Conservation (phyloP, 30 jellyfish, hydroid and myxozoan species). For the Aurelia aurita region DNA sequence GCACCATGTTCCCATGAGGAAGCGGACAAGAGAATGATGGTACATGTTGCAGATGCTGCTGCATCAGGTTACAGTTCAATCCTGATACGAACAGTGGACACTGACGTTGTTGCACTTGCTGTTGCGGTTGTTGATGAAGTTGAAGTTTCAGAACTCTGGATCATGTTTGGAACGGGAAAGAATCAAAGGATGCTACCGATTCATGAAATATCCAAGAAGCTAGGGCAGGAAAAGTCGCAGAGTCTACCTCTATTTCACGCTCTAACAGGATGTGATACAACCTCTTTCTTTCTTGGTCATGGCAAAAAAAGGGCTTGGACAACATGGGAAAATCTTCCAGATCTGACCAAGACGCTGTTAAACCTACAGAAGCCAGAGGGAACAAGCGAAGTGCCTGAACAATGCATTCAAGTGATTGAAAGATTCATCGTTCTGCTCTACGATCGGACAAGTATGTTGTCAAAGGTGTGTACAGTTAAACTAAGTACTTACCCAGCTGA, state of each 20-base stretch:
- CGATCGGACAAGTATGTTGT: slow-evolving; percentile 46
- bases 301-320: slow-evolving; percentile 58
- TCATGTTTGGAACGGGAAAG: slow-evolving; percentile 46
- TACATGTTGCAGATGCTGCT: too few relatives aligned
- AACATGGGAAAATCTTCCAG: slow-evolving; percentile 42
- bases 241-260: slow-evolving; percentile 35
- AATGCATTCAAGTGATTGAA: slow-evolving; percentile 25
- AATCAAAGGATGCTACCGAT: slow-evolving; percentile 28
- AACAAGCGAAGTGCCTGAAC: slow-evolving; percentile 12
- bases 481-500: neutral
- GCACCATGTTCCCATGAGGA: too few relatives aligned
- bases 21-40: too few relatives aligned
- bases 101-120: too few relatives aligned
- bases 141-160: slow-evolving; percentile 5
- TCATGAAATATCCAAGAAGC: slow-evolving; percentile 35
- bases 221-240: slow-evolving; percentile 3
- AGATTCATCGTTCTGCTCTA: slow-evolving; percentile 36
- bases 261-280: slow-evolving; percentile 61
- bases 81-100: too few relatives aligned
- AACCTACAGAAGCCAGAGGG: slow-evolving; percentile 6
- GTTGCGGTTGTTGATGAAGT: too few relatives aligned
- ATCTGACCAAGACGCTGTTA: slow-evolving; percentile 28
- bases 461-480: slow-evolving; percentile 10
- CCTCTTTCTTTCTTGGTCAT: slow-evolving; percentile 27
- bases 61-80: too few relatives aligned